phyloP scores from a whole-genome alignment of 2,113 vertebrate genomes.

The Microtus ochrogaster region DNA sequence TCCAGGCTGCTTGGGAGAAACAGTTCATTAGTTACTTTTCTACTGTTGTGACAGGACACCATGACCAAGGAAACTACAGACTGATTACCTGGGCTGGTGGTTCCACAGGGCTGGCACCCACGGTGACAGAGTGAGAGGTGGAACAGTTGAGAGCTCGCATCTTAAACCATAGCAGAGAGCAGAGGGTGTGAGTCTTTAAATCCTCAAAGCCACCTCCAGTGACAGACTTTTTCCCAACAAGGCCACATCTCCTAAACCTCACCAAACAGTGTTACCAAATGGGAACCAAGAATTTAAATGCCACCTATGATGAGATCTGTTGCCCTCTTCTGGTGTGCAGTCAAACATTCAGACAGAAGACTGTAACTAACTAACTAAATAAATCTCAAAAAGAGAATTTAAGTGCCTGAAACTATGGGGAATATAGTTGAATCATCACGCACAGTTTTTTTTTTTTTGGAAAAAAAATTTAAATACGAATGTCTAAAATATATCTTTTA shows the following conservation, averaged over 20 bases:
- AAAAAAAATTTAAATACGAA: neutral
- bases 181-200: neutral
- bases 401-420: neutral
- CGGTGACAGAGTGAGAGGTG: too few relatives aligned
- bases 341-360: too few relatives aligned
- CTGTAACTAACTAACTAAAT: too few relatives aligned
- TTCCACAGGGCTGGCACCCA: neutral
- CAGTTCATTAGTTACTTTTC: neutral
- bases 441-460: neutral
- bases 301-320: too few relatives aligned
- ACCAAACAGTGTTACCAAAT: neutral
- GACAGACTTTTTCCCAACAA: neutral
- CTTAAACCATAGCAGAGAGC: neutral
- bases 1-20: neutral
- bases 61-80: neutral
- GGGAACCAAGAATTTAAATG: neutral
- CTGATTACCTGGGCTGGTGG: neutral
- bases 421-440: neutral
- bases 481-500: neutral
- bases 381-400: neutral
- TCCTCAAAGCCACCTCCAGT: neutral
- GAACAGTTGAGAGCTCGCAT: neutral
- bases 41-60: neutral
- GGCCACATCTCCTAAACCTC: neutral
- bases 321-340: too few relatives aligned